Base-by-base conservation (phyloP, 2,797 vertebrate species). In the Chromobotia macracanthus region DNA sequence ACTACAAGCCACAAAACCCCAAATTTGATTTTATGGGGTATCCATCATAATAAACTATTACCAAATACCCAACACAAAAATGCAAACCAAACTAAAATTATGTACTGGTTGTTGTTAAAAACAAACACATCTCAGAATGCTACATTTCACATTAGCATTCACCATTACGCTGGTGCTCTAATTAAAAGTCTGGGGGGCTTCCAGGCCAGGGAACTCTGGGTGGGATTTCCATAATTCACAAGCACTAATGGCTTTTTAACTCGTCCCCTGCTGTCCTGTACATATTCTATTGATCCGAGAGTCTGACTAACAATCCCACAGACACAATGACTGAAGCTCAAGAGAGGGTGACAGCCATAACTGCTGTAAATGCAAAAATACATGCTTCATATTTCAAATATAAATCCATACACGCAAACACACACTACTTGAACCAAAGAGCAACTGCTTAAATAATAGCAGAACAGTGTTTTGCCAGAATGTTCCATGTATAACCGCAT, bases 171-270 rank as follows among this genome's bases (percentile, higher is more conserved):
- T 55, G 6, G 46, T 51, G 72, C 31, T 84, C 19, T 72, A 84
- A 82, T 84, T 85, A 79, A 83, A 81, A 85, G 80, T 84, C 82
- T 28, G 60, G 19, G 71, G 18, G 38, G 64, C 75, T 74, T 63
- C 71, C 61, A 38, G 72, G 72, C 50, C 35, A 58, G 18, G 25
- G 12, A 63, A 64, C 38, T 55, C 63, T n/a, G 76, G 70, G 72
- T 18, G 16, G 58, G 73, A 85, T 84, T 83, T 85, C 82, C 83
- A 86, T 82, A 86, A 80, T 87, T 86, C 80, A 84, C 80, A 78
- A 60, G 67, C 18, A 51, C 63, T 75, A 72, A 82, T 74, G 79
- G 81, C 35, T 79, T 82, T 77, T 56, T 72, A 80, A 85, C 74
- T 48, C 9, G 18, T 80, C 82, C 81, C 85, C 56, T 28, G 78